Percentiles rank a stretch among this genome's conserved stretches.
Conservation (phyloP, 2,888 invertebrate genomes). For the Drosophila koepferae region DNA sequence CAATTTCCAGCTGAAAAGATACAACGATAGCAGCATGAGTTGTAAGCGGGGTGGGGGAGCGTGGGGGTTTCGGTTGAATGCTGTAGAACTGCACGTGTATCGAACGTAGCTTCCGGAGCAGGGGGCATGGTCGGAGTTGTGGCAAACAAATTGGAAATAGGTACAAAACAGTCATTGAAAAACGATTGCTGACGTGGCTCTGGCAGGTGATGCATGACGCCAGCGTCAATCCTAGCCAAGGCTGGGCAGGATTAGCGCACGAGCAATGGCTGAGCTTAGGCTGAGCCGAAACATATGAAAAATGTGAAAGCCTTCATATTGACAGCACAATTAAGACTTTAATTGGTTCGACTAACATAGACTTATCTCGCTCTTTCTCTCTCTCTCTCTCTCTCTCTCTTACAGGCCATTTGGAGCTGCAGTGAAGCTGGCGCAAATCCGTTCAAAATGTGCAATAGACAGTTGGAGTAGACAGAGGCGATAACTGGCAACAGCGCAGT, state of each 20-base stretch:
- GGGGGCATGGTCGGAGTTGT: conserved; percentile 6
- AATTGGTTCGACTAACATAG: conserved; percentile 54
- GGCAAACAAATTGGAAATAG: conserved; percentile 73
- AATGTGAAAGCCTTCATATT: conserved; percentile 57
- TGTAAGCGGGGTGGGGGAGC: background rate
- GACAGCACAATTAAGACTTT: conserved; percentile 70
- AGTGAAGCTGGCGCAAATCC: conserved; percentile 30
- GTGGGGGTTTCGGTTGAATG: background rate
- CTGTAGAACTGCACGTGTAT: conserved; percentile 21
- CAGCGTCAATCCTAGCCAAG: conserved; percentile 6
- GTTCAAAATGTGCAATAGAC: conserved; percentile 45
- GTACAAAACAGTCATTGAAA: conserved; percentile 72
- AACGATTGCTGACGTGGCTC: conserved; percentile 72
- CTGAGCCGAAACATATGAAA: conserved; percentile 44
- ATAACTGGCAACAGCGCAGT: conserved; percentile 45
- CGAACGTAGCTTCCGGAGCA: conserved; percentile 20
- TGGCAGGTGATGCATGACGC: conserved; percentile 60
- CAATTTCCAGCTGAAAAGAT: conserved; percentile 77
- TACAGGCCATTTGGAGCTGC: conserved; percentile 29
- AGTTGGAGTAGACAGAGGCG: conserved; percentile 51
- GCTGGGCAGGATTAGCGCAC: conserved; percentile 43
- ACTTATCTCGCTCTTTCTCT: conserved; percentile 12
- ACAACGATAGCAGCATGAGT: conserved; percentile 43
- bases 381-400: background rate
- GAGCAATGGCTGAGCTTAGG: conserved; percentile 10